Evolutionary conservation across 35 echinoderm and acorn worm genomes (phyloP).

Genomic region (Hemicentrotus pulcherrimus): DNA sequence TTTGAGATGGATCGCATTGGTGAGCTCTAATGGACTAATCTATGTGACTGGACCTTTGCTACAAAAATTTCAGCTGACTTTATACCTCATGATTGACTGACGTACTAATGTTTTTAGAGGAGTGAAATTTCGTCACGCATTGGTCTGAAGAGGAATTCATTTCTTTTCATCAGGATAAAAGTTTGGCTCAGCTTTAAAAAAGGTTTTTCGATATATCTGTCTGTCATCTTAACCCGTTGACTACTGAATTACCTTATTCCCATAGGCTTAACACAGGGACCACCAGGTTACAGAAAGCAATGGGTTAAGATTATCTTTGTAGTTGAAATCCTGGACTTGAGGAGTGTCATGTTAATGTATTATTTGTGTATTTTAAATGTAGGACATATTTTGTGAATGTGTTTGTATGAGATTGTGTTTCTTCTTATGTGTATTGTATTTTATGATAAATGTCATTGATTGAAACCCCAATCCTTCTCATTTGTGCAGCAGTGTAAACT

Average conservation of each 20-base stretch:
- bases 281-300: too few relatives aligned
- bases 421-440: background rate
- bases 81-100: background rate
- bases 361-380: background rate
- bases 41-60: background rate
- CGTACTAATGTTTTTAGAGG: background rate
- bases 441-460: background rate
- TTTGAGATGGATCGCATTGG: background rate
- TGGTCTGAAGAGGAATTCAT: background rate
- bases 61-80: background rate
- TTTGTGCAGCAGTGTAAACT: background rate
- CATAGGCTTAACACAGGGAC: too few relatives aligned
- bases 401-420: background rate
- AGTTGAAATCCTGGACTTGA: background rate
- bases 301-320: background rate
- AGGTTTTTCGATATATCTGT: background rate
- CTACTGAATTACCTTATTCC: too few relatives aligned
- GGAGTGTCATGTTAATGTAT: background rate
- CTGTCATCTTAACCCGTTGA: background rate
- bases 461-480: background rate
- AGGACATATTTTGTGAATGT: background rate
- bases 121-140: background rate
- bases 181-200: background rate
- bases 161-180: background rate
- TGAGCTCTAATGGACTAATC: background rate